Evolutionary conservation across 2,888 invertebrate species (phyloP), one percentile per base, ranked within the genome.

Genomic region (Sesia bembeciformis): DNA sequence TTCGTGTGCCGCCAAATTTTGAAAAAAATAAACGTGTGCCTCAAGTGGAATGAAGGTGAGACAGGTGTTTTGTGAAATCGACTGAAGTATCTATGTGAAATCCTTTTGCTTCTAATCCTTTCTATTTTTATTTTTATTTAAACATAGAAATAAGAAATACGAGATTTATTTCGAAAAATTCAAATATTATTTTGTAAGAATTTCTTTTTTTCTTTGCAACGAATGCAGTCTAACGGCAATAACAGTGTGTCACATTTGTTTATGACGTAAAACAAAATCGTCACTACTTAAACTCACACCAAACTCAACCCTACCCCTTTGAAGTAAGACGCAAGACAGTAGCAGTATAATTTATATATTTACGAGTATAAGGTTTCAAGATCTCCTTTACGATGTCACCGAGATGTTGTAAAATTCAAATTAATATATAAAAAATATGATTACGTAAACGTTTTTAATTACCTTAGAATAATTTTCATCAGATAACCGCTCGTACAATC

Each of bases 351-450:
- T n/a, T 42, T 5, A 38, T 54, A 40, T 40, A 49, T 40, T 53
- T 53, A 54, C 41, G 54, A 50, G 54, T 54, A 7, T 54, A 51
- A 54, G 49, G 49, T 52, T 54, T 52, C 52, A 49, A 52, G 54
- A 46, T 51, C 52, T 23, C 46, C 52, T 54, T 54, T 54, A 54
- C 52, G 54, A 54, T 49, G 52, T 52, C 49, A 52, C 54, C 40
- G 40, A 54, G 46, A 52, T 7, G 54, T 52, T 52, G 54, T 54
- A 54, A 54, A 52, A 41, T 40, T 54, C 52, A 49, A 54, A 52
- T 54, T 54, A 54, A 52, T 54, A 52, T 39, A 54, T 52, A 40
- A 49, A 40, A 52, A 53, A 53, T 51, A 54, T 54, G 40, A 39
- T 8, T 54, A 42, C 4, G 46, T 46, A 46, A 46, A 46, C 46